Evolutionary conservation across 2,797 vertebrate species (phyloP).

Genomic region (Neosalanx taihuensis): DNA sequence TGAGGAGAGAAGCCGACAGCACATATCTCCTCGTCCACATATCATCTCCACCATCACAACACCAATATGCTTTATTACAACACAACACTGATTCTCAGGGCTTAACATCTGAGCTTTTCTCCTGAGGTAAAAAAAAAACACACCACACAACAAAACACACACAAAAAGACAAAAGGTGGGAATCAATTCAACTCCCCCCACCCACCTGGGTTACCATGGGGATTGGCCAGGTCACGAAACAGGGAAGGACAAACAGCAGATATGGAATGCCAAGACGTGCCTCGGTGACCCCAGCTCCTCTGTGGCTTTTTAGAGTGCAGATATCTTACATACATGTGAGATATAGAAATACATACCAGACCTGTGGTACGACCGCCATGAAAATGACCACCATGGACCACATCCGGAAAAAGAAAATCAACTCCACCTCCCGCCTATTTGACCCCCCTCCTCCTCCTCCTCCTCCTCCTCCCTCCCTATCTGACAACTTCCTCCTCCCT

Average conservation of each 20-base stretch:
- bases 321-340: slow-evolving; percentile 26
- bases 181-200: slow-evolving; percentile 55
- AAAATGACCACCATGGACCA: slow-evolving; percentile 17
- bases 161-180: not conserved
- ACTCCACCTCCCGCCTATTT: not conserved
- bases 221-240: slow-evolving; percentile 26
- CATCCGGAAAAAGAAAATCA: slow-evolving; percentile 33
- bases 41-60: slow-evolving; percentile 44
- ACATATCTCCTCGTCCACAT: slow-evolving; percentile 44
- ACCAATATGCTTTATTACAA: slow-evolving; percentile 56
- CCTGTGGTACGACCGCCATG: not conserved
- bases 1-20: slow-evolving; percentile 30
- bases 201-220: slow-evolving; percentile 52
- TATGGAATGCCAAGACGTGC: slow-evolving; percentile 44
- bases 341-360: not conserved
- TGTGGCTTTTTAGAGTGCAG: not conserved
- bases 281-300: slow-evolving; percentile 38
- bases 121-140: not conserved
- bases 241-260: slow-evolving; percentile 54
- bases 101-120: slow-evolving; percentile 22
- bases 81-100: slow-evolving; percentile 36
- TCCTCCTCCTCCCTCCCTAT: not conserved
- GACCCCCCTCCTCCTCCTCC: not conserved
- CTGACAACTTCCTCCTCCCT: no score
- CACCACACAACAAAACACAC: not conserved